Evolutionary conservation across 2,113 vertebrate species (phyloP).

Genomic region (Tragelaphus imberbis): DNA sequence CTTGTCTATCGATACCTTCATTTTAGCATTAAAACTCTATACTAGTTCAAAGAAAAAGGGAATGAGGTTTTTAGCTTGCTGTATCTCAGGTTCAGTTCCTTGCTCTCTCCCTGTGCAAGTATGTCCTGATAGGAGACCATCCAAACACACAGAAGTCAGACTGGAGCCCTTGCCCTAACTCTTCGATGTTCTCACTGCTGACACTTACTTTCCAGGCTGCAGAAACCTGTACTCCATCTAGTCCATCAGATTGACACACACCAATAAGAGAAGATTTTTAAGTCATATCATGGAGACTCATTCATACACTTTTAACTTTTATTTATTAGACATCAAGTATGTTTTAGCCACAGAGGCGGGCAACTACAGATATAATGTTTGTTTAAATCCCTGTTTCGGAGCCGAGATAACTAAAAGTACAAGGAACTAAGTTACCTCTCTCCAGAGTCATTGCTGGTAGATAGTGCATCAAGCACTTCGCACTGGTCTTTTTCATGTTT

Average conservation of each 20-base stretch:
- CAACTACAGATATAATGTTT: background rate
- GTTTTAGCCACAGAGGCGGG: background rate
- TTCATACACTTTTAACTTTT: background rate
- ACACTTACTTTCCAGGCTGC: background rate
- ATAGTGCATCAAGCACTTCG: background rate
- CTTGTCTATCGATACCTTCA: background rate
- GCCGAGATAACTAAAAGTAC: background rate
- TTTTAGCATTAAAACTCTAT: background rate
- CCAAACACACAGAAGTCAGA: background rate
- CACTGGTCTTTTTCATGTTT: background rate
- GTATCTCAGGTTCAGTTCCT: background rate
- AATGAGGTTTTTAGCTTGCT: background rate
- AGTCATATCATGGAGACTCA: background rate
- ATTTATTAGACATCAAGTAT: background rate
- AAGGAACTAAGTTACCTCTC: background rate
- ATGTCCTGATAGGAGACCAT: background rate
- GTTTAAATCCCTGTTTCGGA: constrained; percentile 1
- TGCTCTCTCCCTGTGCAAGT: background rate
- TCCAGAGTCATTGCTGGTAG: background rate
- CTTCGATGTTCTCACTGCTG: background rate
- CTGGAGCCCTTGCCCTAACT: background rate
- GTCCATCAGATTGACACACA: background rate
- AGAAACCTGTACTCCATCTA: background rate
- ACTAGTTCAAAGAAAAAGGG: background rate
- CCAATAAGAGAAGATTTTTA: background rate